These are phyloP conservation scores for Canis aureus DNA, from an alignment of 2,113 vertebrate species.

Conservation along the genomic window DNA sequence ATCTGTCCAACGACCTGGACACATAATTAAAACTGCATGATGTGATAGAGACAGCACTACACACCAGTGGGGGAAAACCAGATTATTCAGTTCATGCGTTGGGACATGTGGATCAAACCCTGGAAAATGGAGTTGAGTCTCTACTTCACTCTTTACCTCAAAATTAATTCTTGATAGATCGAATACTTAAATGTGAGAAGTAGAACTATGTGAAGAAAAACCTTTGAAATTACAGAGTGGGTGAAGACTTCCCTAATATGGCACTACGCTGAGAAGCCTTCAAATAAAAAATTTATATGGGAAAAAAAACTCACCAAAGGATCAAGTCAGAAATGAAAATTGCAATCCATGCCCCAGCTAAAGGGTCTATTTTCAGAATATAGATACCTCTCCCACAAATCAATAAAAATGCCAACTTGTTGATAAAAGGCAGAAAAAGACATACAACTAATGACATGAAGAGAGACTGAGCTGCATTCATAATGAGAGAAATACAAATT, in stretches of 20 bases:
- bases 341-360: background rate
- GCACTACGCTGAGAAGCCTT: background rate
- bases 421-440: background rate
- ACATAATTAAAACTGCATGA: background rate
- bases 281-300: background rate
- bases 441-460: background rate
- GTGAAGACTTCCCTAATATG: background rate
- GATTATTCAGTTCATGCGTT: background rate
- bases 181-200: constrained; percentile 11
- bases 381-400: background rate
- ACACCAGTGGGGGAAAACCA: background rate
- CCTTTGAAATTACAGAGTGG: background rate
- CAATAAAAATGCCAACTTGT: background rate
- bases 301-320: background rate
- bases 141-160: background rate
- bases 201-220: background rate
- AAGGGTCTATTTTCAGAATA: background rate
- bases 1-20: background rate
- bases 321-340: background rate
- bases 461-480: background rate
- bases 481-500: background rate
- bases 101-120: background rate
- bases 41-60: background rate
- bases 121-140: background rate
- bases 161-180: background rate